A percentile compares a stretch with the other conserved stretches of the same genome.
Evolutionary conservation across 2,888 invertebrate species (phyloP).

Genomic region (Beris chalybata): DNA sequence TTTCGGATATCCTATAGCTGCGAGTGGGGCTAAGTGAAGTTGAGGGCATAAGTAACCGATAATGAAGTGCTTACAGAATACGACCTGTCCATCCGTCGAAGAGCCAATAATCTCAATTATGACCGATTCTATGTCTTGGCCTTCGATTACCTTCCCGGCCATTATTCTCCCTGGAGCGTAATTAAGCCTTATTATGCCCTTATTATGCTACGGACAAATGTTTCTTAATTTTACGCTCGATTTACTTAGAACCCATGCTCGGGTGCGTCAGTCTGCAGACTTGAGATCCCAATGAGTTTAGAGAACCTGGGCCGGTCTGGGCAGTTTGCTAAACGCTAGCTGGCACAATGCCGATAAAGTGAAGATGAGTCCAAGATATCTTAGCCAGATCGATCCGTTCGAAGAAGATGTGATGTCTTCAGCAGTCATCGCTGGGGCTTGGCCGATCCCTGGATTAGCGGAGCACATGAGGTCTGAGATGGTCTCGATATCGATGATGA

Average conservation of each 20-base stretch:
- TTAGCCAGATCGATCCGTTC: slow-evolving; percentile 1
- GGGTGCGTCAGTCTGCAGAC: no score
- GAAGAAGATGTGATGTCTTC: slow-evolving; percentile 35
- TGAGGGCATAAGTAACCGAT: background rate
- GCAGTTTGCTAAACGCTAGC: background rate
- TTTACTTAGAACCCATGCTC: slow-evolving; percentile 11
- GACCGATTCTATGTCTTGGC: slow-evolving; percentile 28
- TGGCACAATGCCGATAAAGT: slow-evolving; percentile 21
- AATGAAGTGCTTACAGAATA: slow-evolving; percentile 20
- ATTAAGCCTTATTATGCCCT: slow-evolving; percentile 37
- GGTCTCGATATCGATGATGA: background rate
- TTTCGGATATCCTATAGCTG: no score
- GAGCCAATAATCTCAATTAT: slow-evolving; percentile 36
- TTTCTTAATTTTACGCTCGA: slow-evolving; percentile 37
- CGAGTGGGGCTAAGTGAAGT: no score
- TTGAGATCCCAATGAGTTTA: slow-evolving; percentile 1
- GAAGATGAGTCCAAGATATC: background rate
- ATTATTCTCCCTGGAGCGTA: slow-evolving; percentile 32
- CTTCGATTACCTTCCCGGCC: slow-evolving; percentile 25
- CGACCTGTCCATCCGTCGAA: slow-evolving; percentile 16
- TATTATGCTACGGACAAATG: slow-evolving; percentile 35
- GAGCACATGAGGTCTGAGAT: background rate
- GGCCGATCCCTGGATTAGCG: slow-evolving; percentile 4
- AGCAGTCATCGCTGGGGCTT: background rate
- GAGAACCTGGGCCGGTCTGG: background rate